phyloP scores from a whole-genome alignment of 2,888 invertebrate genomes.

The Mythimna albipuncta region DNA sequence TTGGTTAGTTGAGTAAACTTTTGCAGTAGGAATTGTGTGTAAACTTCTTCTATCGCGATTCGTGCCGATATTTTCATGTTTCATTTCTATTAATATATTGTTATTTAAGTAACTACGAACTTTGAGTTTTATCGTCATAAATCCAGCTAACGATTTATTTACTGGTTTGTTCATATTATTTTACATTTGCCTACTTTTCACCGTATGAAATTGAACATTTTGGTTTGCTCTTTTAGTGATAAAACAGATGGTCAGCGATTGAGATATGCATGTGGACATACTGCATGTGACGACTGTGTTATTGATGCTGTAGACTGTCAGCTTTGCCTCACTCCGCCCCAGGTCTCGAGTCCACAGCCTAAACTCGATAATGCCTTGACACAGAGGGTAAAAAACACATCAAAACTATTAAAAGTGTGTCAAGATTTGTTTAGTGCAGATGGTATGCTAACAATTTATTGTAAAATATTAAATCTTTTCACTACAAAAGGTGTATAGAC shows the following conservation, averaged over 20 bases:
- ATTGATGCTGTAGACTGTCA: conserved; percentile 70
- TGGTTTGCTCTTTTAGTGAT: conserved; percentile 73
- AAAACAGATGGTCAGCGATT: conserved; percentile 71
- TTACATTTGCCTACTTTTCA: background rate
- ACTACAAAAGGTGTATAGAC: too few species aligned
- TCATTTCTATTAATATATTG: background rate
- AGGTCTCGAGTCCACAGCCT: conserved; percentile 47
- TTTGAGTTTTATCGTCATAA: background rate
- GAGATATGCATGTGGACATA: conserved; percentile 83
- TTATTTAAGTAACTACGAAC: background rate
- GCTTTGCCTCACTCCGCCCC: conserved; percentile 73
- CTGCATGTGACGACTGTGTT: conserved; percentile 78
- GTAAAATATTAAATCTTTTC: background rate
- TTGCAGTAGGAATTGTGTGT: background rate
- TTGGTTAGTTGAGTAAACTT: conserved; percentile 73
- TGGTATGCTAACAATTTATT: conserved; percentile 70
- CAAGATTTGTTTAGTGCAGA: conserved; percentile 78
- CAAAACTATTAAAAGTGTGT: conserved; percentile 72
- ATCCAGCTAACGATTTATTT: background rate
- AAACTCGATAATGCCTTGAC: conserved; percentile 71
- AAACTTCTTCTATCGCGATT: background rate
- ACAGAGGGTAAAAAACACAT: conserved; percentile 72
- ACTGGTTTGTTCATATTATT: too few species aligned
- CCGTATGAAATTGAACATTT: background rate
- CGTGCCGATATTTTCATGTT: background rate